Percentiles rank a stretch among this genome's conserved stretches.
Conservation (phyloP, 1,140 invertebrate species). For the Monochamus saltuarius region DNA sequence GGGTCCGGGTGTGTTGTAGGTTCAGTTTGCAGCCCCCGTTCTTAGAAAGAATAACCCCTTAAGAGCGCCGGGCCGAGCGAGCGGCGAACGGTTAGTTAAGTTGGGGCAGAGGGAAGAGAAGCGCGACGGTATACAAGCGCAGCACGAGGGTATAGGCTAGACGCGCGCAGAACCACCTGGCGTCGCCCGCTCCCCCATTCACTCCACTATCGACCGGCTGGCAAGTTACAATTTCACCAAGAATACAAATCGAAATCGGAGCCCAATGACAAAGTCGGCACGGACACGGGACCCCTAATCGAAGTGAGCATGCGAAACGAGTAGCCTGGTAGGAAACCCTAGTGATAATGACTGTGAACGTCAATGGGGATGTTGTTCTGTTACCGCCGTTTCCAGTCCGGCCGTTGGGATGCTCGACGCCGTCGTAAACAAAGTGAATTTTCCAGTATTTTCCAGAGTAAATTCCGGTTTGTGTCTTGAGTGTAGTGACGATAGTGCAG, state of each 20-base stretch:
- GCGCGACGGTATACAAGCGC: slow-evolving; percentile 37
- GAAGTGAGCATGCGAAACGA: slow-evolving; percentile 29
- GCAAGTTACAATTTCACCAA: slow-evolving; percentile 44
- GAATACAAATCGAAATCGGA: slow-evolving; percentile 46
- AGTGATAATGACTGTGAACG: slow-evolving; percentile 14
- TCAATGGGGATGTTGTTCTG: slow-evolving; percentile 11
- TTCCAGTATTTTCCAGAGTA: slow-evolving; percentile 12
- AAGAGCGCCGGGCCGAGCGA: neutral
- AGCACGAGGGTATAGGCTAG: slow-evolving; percentile 47
- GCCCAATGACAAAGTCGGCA: slow-evolving; percentile 39
- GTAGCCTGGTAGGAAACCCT: slow-evolving; percentile 10
- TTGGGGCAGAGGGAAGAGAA: slow-evolving; percentile 18
- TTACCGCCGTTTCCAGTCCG: slow-evolving; percentile 6
- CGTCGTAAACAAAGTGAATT: slow-evolving; percentile 34
- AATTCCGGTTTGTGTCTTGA: slow-evolving; percentile 3
- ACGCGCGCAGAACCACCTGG: slow-evolving; percentile 52
- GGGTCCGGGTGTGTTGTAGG: too few relatives aligned
- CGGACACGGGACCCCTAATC: slow-evolving; percentile 33
- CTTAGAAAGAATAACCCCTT: too few relatives aligned
- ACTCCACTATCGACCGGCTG: slow-evolving; percentile 52
- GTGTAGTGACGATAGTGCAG: slow-evolving; percentile 11
- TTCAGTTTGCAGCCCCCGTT: too few relatives aligned
- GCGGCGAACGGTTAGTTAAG: neutral
- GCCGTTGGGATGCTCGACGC: slow-evolving; percentile 23
- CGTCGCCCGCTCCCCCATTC: slow-evolving; percentile 50